These are phyloP conservation scores for Philaethria dido DNA, from an alignment of 2,888 invertebrate species.

Conservation along the genomic window DNA sequence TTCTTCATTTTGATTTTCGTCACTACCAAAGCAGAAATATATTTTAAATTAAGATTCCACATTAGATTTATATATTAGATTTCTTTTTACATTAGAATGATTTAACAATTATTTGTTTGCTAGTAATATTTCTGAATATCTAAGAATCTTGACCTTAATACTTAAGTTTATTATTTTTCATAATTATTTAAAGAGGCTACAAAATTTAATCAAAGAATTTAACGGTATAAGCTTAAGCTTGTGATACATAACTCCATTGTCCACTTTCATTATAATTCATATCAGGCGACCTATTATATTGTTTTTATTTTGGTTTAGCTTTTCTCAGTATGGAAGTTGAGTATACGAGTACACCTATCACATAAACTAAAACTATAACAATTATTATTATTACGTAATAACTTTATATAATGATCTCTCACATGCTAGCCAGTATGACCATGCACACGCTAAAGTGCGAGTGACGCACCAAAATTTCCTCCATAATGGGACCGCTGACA, in stretches of 20 bases:
- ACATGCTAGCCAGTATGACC: conserved; percentile 21
- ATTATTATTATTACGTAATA: background rate
- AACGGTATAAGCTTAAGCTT: too few relatives aligned
- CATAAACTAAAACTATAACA: background rate
- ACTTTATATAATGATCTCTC: conserved; percentile 2
- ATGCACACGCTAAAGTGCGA: conserved; percentile 16
- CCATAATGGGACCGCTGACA: conserved; percentile 63
- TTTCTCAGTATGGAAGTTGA: too few relatives aligned
- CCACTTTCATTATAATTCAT: too few relatives aligned
- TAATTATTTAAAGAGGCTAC: background rate
- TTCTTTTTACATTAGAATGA: background rate
- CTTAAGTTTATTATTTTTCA: background rate
- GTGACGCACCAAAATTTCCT: conserved; percentile 77
- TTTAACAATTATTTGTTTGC: background rate
- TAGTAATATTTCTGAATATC: background rate
- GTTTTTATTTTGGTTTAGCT: too few relatives aligned
- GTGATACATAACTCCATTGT: too few relatives aligned
- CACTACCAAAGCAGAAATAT: conserved; percentile 14
- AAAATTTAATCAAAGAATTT: background rate
- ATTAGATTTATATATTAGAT: conserved; percentile 31
- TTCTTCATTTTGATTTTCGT: conserved; percentile 39
- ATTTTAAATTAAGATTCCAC: conserved; percentile 38
- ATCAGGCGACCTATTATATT: too few relatives aligned
- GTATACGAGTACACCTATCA: too few relatives aligned
- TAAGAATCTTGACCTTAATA: background rate